phyloP scores from a whole-genome alignment of 2,888 invertebrate genomes.

The Drosophila pseudotalamancana region DNA sequence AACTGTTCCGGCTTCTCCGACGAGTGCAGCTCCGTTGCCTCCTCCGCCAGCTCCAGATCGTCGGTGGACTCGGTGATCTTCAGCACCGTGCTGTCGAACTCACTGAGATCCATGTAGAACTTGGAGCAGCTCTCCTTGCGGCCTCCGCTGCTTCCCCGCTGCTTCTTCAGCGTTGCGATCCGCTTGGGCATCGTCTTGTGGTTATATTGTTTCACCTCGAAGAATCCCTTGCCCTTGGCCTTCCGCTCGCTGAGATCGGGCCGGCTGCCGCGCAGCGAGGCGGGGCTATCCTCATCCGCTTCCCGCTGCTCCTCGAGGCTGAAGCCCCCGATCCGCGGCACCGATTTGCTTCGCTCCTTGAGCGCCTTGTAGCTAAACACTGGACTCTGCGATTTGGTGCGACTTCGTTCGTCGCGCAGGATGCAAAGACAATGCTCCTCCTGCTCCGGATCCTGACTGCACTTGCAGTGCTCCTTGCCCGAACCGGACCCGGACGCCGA shows the following conservation, averaged over 20 bases:
- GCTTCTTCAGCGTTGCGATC: slow-evolving; percentile 89
- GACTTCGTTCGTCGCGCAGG: slow-evolving; percentile 56
- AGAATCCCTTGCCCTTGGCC: slow-evolving; percentile 80
- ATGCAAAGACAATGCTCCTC: slow-evolving; percentile 61
- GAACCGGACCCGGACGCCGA: too few species aligned
- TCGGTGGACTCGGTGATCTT: slow-evolving; percentile 89
- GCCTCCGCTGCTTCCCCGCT: slow-evolving; percentile 85
- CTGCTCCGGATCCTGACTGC: slow-evolving; percentile 40
- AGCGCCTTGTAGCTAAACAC: slow-evolving; percentile 71
- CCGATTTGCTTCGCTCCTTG: slow-evolving; percentile 84
- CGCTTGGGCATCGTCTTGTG: slow-evolving; percentile 89
- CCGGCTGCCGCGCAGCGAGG: slow-evolving; percentile 64
- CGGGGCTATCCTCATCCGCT: slow-evolving; percentile 61
- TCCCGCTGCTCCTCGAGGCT: slow-evolving; percentile 67
- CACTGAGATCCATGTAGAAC: slow-evolving; percentile 89
- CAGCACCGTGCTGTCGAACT: slow-evolving; percentile 85
- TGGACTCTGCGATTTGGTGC: slow-evolving; percentile 66
- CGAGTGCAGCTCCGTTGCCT: slow-evolving; percentile 46
- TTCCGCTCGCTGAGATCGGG: slow-evolving; percentile 75
- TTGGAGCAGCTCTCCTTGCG: slow-evolving; percentile 86
- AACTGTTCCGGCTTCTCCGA: slow-evolving; percentile 17
- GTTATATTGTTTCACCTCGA: slow-evolving; percentile 87
- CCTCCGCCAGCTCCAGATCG: slow-evolving; percentile 83
- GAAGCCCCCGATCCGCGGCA: slow-evolving; percentile 80
- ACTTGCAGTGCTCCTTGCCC: slow-evolving; percentile 53